Base-by-base conservation (phyloP, 2,888 invertebrate genomes). In the Ethmia dodecea region DNA sequence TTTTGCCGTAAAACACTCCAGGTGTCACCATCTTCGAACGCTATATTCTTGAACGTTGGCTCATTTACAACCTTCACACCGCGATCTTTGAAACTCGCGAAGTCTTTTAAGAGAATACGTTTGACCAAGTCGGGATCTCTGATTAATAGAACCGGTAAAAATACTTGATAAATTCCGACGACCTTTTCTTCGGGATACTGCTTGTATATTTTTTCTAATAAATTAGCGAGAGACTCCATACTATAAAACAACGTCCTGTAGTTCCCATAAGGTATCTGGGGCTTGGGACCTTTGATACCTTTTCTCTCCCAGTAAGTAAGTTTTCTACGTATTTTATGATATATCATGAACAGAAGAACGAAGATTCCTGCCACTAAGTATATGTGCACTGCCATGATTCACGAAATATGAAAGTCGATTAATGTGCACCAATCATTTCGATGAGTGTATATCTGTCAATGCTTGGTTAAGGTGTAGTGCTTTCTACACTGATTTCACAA, bases 51-150 rank as follows among this genome's bases (percentile, higher is more conserved):
- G 27, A 65, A 65, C 11, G 75, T 31, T 3, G 50, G 52, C 31
- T 62, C 44, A 16, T 65, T 57, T 29, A 60, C 20, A 13, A 5
- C 30, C 11, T 11, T 26, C 5, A 26, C 12, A 11, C 70, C 69
- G 5, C 77, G 63, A 8, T 75, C 68, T 2, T 39, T 8, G 15
- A 76, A 77, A 0, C 30, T 5, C 8, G 69, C 59, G 26, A 74
- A 75, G 39, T 75, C 74, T 36, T 68, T 72, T 9, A 76, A 65
- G 46, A 74, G 49, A 1, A 77, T 43, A 2, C 64, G 49, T 44
- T 72, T 74, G 6, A 77, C 44, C 1, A 72, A 28, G 4, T 78
- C 73, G 11, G 69, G 48, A 40, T 78, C 76, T 9, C 65, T 47
- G 8, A 78, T 38, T 2, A 75, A 25, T n/a, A 76, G 22, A 20